A percentile compares a stretch with the other conserved stretches of the same genome.
Conservation (phyloP, 64 coral and sea anemone species). For the Orbicella faveolata region DNA sequence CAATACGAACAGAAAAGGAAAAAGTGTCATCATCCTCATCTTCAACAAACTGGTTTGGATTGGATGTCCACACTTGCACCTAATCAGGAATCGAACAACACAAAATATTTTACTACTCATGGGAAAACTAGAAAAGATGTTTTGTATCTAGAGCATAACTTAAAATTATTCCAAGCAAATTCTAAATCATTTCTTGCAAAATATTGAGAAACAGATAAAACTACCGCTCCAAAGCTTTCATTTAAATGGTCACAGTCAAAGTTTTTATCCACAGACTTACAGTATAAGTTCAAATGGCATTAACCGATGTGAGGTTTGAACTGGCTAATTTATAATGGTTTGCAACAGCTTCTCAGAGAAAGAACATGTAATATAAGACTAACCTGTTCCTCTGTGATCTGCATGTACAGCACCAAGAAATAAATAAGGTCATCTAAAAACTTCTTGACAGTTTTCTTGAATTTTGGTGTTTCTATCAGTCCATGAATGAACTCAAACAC, state of each 20-base stretch:
- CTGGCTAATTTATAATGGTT: no score
- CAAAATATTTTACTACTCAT: not conserved
- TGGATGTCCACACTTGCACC: constrained; percentile 84
- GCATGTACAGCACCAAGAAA: constrained; percentile 93
- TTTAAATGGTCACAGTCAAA: no score
- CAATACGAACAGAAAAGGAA: constrained; percentile 95
- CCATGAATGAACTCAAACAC: constrained; percentile 99
- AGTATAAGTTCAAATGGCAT: no score
- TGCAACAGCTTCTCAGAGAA: not conserved
- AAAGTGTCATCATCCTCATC: constrained; percentile 99
- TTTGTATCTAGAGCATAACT: no score
- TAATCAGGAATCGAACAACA: not conserved
- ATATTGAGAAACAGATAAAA: no score
- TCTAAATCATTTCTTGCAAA: no score
- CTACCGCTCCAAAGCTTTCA: no score
- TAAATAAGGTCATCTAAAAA: constrained; percentile 92
- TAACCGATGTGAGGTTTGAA: no score
- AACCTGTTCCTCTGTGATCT: constrained; percentile 97
- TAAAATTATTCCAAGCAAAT: no score
- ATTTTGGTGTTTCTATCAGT: constrained; percentile 92
- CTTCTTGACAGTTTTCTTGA: constrained; percentile 91
- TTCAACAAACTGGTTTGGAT: constrained; percentile 98
- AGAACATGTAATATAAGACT: not conserved
- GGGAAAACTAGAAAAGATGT: not conserved
- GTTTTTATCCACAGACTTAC: no score